Evolutionary conservation across 1,140 invertebrate genomes (phyloP).

Genomic region (Helicorthomorpha holstii): DNA sequence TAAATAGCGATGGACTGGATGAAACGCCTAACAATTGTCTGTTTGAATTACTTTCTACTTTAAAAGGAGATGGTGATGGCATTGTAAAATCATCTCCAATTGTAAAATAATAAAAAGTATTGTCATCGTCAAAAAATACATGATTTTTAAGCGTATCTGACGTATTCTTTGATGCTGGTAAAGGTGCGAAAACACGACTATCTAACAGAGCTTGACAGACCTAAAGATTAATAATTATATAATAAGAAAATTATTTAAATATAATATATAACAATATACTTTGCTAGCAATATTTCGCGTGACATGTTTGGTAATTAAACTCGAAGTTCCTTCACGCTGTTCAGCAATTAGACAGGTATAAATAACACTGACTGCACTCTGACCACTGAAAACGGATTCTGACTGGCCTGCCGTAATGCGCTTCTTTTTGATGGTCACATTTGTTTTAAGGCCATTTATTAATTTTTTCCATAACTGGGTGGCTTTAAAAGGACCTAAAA

Average conservation of each 20-base stretch:
- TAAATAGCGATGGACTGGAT: not conserved
- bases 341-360: not conserved
- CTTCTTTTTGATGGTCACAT: not conserved
- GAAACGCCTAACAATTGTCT: not conserved
- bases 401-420: not conserved
- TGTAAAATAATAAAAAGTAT: too few relatives aligned
- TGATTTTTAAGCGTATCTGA: too few relatives aligned
- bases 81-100: not conserved
- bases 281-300: not conserved
- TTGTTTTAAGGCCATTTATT: not conserved
- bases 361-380: not conserved
- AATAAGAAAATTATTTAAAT: not conserved
- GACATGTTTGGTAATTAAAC: not conserved
- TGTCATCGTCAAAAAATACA: not conserved
- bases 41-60: not conserved
- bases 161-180: not conserved
- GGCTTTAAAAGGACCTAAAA: not conserved
- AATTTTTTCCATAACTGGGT: not conserved
- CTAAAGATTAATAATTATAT: not conserved
- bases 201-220: not conserved
- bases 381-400: not conserved
- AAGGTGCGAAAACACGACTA: not conserved
- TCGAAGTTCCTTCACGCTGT: not conserved
- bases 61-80: not conserved
- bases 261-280: not conserved